Evolutionary conservation across 2,797 vertebrate species (phyloP).

Genomic region (Gobio occitaniae): DNA sequence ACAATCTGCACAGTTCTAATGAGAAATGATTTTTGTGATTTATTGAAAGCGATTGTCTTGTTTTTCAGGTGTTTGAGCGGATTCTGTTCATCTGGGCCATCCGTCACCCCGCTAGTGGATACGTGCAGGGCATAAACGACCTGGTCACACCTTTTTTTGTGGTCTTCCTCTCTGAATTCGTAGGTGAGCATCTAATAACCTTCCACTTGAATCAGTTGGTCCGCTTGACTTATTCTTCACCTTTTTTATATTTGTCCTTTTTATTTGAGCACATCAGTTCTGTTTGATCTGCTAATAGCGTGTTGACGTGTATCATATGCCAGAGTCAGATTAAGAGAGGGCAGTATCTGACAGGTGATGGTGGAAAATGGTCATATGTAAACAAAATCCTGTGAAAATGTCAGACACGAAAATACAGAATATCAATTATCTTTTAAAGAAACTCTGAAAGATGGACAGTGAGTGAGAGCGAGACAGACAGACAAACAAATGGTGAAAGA

Average conservation of each 20-base stretch:
- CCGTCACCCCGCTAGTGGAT: conserved; percentile 97
- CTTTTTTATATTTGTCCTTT: neutral
- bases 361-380: conserved; percentile 14
- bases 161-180: conserved; percentile 97
- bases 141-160: conserved; percentile 99
- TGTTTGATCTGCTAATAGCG: conserved; percentile 11
- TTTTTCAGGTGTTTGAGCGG: conserved; percentile 92
- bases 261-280: conserved; percentile 3
- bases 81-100: conserved; percentile 99
- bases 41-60: neutral
- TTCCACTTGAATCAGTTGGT: neutral
- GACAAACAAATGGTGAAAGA: neutral
- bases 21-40: neutral
- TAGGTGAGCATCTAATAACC: conserved; percentile 83
- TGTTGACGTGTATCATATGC: neutral
- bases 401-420: conserved; percentile 34
- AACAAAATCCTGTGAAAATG: conserved; percentile 41
- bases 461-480: neutral
- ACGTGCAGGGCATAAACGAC: conserved; percentile 98
- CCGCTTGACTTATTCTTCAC: conserved; percentile 7
- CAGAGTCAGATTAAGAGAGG: conserved; percentile 5
- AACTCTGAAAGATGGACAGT: neutral
- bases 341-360: conserved; percentile 17
- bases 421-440: conserved; percentile 20
- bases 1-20: neutral